Evolutionary conservation across 2,113 vertebrate genomes (phyloP).

Genomic region (Leptocoma aspasia): DNA sequence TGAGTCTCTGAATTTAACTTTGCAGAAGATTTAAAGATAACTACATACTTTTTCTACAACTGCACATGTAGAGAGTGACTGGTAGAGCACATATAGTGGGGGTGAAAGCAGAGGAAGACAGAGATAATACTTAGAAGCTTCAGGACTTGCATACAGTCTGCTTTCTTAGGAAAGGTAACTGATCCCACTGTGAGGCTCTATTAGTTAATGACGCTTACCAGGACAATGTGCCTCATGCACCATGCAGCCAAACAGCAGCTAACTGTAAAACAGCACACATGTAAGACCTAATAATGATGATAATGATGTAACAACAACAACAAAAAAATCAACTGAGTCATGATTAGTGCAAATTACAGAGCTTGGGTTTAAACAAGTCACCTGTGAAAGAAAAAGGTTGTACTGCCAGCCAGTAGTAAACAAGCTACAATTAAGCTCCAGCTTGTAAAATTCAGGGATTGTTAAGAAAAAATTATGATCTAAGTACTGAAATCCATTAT

Average conservation of each 20-base stretch:
- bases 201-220: constrained; percentile 87
- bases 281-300: constrained; percentile 75
- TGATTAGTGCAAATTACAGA: constrained; percentile 50
- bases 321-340: constrained; percentile 35
- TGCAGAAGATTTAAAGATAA: not conserved
- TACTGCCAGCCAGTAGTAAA: not conserved
- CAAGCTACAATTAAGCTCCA: not conserved
- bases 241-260: constrained; percentile 94
- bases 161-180: constrained; percentile 26
- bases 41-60: not conserved
- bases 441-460: not conserved
- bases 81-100: not conserved
- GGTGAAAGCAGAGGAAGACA: not conserved
- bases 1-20: not conserved
- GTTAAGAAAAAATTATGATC: not conserved
- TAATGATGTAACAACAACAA: constrained; percentile 18
- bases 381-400: constrained; percentile 4
- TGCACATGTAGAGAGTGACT: not conserved
- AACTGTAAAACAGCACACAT: constrained; percentile 96
- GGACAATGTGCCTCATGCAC: constrained; percentile 87
- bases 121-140: not conserved
- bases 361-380: not conserved
- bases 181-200: constrained; percentile 63
- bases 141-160: not conserved
- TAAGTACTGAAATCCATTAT: not conserved